Evolutionary conservation across 1,140 invertebrate species (phyloP), one percentile per base, ranked within the genome.

Genomic region (Microplitis demolitor): DNA sequence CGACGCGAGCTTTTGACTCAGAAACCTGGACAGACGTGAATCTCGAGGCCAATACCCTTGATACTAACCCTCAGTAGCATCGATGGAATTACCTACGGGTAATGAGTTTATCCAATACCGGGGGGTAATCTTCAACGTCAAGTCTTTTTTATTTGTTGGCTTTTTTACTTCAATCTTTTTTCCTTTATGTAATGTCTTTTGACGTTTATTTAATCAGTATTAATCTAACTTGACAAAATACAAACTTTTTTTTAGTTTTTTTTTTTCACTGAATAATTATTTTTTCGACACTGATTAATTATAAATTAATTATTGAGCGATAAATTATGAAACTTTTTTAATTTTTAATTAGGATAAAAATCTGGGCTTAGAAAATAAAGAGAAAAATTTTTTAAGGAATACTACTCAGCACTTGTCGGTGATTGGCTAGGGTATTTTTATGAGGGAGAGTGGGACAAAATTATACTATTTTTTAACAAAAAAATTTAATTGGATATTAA

Each of bases 1-100:
- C 24, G 3, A 4, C 8, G 56, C n/a, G 16, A 24, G 56, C 62
- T 64, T 64, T 64, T 64, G 62, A 64, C 39, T 64, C 4, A 9
- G 39, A 45, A 24, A 37, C 14, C 8, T 50, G 35, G 62, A 64
- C 35, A 45, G 39, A 64, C 8, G 6, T 8, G 34, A 11, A 4
- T 37, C 60, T 3, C 13, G 5, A 64, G 34, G 37, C 62, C 62
- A 50, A 64, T 50, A 39, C 60, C 60, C 60, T 62, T 62, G 33
- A 35, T 35, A 39, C 60, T 13, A 62, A 62, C 60, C 33, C 60
- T 62, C 60, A n/a, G 35, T 14, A 64, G 37, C 45, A 67, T 67
- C 66, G 66, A 67, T 33, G 50, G 50, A 67, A 67, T 67, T 67
- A 67, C 51, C 16, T 24, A n/a, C 16, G 66, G 50, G 50, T 67